phyloP scores from a whole-genome alignment of 2,113 vertebrate species.

The Ariopsis seemanni region DNA sequence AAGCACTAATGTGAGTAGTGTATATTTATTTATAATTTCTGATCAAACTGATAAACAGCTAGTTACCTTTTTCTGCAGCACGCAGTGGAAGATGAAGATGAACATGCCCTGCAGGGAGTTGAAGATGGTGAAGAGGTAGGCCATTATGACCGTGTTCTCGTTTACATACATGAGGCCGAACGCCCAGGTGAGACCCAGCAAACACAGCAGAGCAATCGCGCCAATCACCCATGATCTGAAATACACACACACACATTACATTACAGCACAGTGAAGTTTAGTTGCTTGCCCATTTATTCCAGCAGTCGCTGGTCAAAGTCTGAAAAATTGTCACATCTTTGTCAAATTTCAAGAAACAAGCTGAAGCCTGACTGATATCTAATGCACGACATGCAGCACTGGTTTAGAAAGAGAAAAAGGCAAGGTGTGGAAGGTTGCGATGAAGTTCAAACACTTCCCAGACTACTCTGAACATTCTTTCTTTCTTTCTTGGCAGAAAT shows the following conservation, averaged over 20 bases:
- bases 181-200: conserved; percentile 97
- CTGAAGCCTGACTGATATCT: too few species aligned
- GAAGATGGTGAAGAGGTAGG: conserved; percentile 99
- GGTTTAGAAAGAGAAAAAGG: not conserved
- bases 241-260: conserved; percentile 34
- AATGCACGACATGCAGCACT: not conserved
- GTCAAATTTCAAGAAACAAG: not conserved
- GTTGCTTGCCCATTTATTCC: not conserved
- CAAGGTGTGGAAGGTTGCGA: not conserved
- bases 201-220: conserved; percentile 93
- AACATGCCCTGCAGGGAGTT: conserved; percentile 99
- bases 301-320: not conserved
- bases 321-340: not conserved
- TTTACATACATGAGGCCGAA: conserved; percentile 99
- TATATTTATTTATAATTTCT: not conserved
- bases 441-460: not conserved
- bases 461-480: not conserved
- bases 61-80: conserved; percentile 97
- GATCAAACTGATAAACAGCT: not conserved
- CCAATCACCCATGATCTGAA: conserved; percentile 92
- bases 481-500: not conserved
- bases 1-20: not conserved
- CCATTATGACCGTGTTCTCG: conserved; percentile 99
- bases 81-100: conserved; percentile 99
- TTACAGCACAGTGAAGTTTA: not conserved